Conservation (phyloP, 2,797 vertebrate genomes). For the Xenopus petersii region DNA sequence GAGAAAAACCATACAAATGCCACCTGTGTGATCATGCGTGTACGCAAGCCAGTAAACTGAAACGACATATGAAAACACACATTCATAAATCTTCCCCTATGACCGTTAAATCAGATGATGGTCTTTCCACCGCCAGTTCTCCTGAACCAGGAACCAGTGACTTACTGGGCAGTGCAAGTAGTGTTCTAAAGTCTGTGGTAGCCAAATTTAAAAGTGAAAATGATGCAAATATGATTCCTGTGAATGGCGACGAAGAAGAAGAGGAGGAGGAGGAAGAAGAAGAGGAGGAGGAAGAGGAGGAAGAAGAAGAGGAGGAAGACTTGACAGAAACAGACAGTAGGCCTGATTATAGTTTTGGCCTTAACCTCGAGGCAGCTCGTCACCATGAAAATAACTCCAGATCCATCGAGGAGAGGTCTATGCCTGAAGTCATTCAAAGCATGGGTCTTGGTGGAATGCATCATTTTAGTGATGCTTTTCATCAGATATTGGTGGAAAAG, state of each 20-base stretch:
- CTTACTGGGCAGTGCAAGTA: constrained; percentile 91
- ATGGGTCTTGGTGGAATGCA: constrained; percentile 95
- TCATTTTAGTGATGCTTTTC: constrained; percentile 96
- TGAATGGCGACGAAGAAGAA: constrained; percentile 95
- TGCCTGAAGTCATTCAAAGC: constrained; percentile 96
- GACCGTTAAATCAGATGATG: constrained; percentile 94
- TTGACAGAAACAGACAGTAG: constrained; percentile 83
- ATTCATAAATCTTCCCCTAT: constrained; percentile 97
- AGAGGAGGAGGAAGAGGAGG: constrained; percentile 89
- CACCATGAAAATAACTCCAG: constrained; percentile 90
- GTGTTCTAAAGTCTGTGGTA: constrained; percentile 94
- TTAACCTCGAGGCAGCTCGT: constrained; percentile 87
- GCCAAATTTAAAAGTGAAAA: constrained; percentile 96
- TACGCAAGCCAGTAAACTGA: constrained; percentile 97
- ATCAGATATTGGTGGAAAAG: constrained; percentile 79
- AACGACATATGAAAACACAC: constrained; percentile 99
- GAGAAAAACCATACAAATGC: constrained; percentile 98
- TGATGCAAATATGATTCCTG: constrained; percentile 79
- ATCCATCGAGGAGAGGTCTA: constrained; percentile 79
- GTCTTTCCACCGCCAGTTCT: constrained; percentile 92
- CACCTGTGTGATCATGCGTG: constrained; percentile 97
- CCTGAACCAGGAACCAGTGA: constrained; percentile 97
- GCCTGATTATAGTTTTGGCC: constrained; percentile 85
- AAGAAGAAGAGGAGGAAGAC: constrained; percentile 78
- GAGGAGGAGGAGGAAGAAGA: constrained; percentile 87